Base-by-base conservation (phyloP, 2,888 invertebrate species). In the Ochropleura plecta region DNA sequence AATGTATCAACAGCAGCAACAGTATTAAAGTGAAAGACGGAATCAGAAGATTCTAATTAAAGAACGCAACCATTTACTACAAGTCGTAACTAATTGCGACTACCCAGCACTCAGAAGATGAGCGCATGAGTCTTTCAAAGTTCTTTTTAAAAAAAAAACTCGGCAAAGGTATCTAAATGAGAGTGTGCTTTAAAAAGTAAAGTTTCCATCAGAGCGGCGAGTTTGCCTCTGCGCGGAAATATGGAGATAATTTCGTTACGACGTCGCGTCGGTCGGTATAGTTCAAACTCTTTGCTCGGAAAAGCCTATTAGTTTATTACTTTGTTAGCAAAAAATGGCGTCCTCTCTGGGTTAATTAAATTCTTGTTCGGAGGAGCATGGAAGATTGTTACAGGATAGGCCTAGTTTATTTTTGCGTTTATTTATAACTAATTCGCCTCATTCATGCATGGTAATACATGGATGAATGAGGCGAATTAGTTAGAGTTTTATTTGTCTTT, bases 231-330 rank as follows among this genome's bases (percentile, higher is more conserved):
- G 67, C 66, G 64, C 67, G 40, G 63, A 12, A 69, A 64, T 70
- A 51, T n/a, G 57, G 64, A 75, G 59, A 46, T 81, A 81, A 83
- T 75, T 73, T 78, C 60, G 78, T 84, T 73, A 48, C 20, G n/a
- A 8, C 14, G 46, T 18, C 48, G n/a, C 14, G 46, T 18, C 48
- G n/a, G 3, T 40, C 30, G 51, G 14, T 53, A 60, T 14, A 40
- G 62, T 14, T 79, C 70, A 76, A 77, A 81, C 67, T 70, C 65
- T 68, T 70, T 49, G 72, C 55, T 62, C 48, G 20, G 42, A 30
- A 48, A 66, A 84, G 68, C 68, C 74, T 78, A 68, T 81, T 81
- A 69, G 70, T 71, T 51, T 77, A 67, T 72, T 80, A 80, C 66
- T 67, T 70, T 59, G 63, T 80, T 63, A 62, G 65, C 68, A 70